phyloP scores from a whole-genome alignment of 35 echinoderm and acorn worm genomes.

The Hemicentrotus pulcherrimus region DNA sequence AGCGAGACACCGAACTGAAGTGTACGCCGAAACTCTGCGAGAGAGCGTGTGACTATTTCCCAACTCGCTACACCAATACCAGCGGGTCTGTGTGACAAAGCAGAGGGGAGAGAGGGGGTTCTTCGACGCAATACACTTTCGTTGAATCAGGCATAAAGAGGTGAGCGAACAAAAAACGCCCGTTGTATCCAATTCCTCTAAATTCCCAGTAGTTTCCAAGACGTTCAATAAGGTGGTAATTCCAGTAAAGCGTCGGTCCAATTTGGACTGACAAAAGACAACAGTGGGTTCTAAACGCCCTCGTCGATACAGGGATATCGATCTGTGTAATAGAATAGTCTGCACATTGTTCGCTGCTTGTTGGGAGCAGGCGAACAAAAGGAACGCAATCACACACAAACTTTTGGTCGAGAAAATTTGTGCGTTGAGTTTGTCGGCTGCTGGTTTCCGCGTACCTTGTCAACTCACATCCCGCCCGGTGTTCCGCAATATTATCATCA shows the following conservation, averaged over 20 bases:
- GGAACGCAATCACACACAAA: not conserved
- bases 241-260: not conserved
- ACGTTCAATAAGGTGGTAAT: not conserved
- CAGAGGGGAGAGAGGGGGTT: not conserved
- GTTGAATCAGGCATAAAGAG: not conserved
- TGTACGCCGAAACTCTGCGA: not conserved
- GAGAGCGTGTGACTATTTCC: not conserved
- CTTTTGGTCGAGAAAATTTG: constrained; percentile 1
- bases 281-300: not conserved
- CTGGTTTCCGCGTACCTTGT: not conserved
- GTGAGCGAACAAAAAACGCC: not conserved
- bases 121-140: not conserved
- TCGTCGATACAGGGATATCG: not conserved
- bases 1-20: not conserved
- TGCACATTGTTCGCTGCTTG: not conserved
- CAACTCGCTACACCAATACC: not conserved
- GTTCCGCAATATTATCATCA: not conserved
- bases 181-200: not conserved
- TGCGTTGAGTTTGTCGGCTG: not conserved
- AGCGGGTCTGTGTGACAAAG: not conserved
- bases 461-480: not conserved
- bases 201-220: not conserved
- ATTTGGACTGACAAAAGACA: not conserved
- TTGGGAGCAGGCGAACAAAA: constrained; percentile 1
- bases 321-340: not conserved